Percentiles rank a stretch among this genome's conserved stretches.
These are phyloP conservation scores for Mesochorus sp. DNA, from an alignment of 2,888 invertebrate species.

Conservation along the genomic window DNA sequence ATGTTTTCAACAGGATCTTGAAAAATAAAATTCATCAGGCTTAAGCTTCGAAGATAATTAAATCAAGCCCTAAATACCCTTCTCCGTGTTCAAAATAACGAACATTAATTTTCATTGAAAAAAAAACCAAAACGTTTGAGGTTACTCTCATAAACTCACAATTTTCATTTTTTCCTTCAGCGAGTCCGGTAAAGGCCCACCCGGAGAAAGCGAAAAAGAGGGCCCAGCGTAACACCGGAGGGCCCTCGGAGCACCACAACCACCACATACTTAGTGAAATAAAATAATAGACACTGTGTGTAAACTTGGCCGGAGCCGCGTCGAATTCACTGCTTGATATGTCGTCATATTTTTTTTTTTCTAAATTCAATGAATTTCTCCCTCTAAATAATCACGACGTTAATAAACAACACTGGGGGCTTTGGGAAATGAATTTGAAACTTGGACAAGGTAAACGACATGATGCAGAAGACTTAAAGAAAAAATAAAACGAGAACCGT, in stretches of 20 bases:
- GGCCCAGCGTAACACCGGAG: constrained; percentile 54
- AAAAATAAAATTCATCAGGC: no score
- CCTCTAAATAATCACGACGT: not conserved
- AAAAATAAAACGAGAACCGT: constrained; percentile 7
- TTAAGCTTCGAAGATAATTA: no score
- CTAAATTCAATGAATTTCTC: not conserved
- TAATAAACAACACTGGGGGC: constrained; percentile 6
- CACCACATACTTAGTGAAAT: constrained; percentile 42
- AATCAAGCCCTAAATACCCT: no score
- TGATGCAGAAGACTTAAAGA: not conserved
- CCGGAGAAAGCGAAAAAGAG: constrained; percentile 65
- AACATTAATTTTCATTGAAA: no score
- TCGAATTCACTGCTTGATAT: constrained; percentile 20
- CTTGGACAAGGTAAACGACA: constrained; percentile 36
- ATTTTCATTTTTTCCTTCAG: constrained; percentile 73
- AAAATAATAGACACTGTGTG: constrained; percentile 41
- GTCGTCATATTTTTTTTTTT: not conserved
- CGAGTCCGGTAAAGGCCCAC: constrained; percentile 56
- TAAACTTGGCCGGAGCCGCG: constrained; percentile 15
- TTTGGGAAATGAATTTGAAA: not conserved
- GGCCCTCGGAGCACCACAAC: constrained; percentile 55
- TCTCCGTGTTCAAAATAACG: no score
- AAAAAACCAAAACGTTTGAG: no score
- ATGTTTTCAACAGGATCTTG: no score
- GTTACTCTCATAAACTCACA: constrained; percentile 76